A percentile compares a stretch with the other conserved stretches of the same genome.
Evolutionary conservation across 2,888 invertebrate species (phyloP).

Genomic region (Cremastinae sp.): DNA sequence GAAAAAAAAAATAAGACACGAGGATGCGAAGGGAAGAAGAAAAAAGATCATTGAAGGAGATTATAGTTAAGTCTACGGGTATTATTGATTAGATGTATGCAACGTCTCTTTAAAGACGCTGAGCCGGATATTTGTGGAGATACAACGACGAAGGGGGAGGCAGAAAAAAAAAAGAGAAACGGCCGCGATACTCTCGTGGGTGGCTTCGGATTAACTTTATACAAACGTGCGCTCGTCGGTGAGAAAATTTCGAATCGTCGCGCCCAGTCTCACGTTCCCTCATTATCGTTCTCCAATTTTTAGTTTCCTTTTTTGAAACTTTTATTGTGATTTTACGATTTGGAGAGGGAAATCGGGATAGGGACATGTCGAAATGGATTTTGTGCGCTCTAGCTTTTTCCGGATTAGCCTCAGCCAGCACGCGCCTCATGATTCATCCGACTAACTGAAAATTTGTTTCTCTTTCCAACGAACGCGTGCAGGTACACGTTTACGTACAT

Average conservation of each 20-base stretch:
- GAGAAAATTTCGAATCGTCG: conserved; percentile 13
- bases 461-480: conserved; percentile 12
- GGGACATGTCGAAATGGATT: not conserved
- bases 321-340: not conserved
- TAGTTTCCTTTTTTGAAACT: not conserved
- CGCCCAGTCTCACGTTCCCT: not conserved
- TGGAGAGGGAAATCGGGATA: not conserved
- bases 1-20: no score
- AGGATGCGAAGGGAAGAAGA: conserved; percentile 6
- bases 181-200: conserved; percentile 26
- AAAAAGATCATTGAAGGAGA: conserved; percentile 15
- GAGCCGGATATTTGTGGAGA: conserved; percentile 28
- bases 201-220: conserved; percentile 4
- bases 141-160: not conserved
- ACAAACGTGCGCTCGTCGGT: conserved; percentile 2
- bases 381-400: not conserved
- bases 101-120: conserved; percentile 3
- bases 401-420: not conserved
- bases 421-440: not conserved
- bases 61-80: conserved; percentile 31
- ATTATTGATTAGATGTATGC: conserved; percentile 32
- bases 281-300: conserved; percentile 14
- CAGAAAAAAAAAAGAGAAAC: conserved; percentile 15
- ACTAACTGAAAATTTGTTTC: not conserved
- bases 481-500: no score